Evolutionary conservation across 64 coral and sea anemone genomes (phyloP), one percentile per base, ranked within the genome.

Genomic region (Astreopora myriophthalma): DNA sequence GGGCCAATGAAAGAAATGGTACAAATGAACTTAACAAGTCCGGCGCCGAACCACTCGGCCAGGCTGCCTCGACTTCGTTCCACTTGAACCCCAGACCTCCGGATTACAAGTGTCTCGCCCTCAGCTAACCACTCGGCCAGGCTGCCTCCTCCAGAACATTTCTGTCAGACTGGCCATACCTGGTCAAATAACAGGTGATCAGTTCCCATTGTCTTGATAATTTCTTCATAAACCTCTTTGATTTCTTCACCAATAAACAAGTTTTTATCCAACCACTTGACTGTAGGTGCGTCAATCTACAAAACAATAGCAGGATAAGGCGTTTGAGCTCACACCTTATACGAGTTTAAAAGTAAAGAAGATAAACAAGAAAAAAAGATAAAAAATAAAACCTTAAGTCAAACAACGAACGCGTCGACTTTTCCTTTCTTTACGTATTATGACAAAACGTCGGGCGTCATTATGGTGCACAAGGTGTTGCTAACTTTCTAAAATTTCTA

Each of bases 241-340:
- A 99, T 96, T 92, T 99, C 97, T 16, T 99, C 97, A 16, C 97
- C 97, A 36, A 99, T 96, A 77, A 95, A 99, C 51, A 99, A 78
- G 78, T 99, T 99, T 63, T 85, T 89, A 38, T 99, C 97, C 71
- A 99, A 42, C 94, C 97, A 99, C 75, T 99, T 99, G 13, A 99
- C 97, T 65, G 87, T 91, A 29, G 79, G 85, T 27, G 94, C 71
- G 86, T 96, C 94, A 38, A 99, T 99, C 97, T 99, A 33, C 35
- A 82, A 24, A 8, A 76, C 19, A 44, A 46, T 51, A 20, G 0
- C 2, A 74, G 16, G 2, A 42, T 0, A 74, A 74, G 19, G 51
- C 8, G 51, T 19, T 55, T 55, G 3, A 55, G 51, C 51, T 44
- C 1, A 72, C 69, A 72, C 23, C 9, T 36, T 1, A 72, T 16